phyloP scores from a whole-genome alignment of 2,113 vertebrate genomes.

The Ophiodon elongatus region DNA sequence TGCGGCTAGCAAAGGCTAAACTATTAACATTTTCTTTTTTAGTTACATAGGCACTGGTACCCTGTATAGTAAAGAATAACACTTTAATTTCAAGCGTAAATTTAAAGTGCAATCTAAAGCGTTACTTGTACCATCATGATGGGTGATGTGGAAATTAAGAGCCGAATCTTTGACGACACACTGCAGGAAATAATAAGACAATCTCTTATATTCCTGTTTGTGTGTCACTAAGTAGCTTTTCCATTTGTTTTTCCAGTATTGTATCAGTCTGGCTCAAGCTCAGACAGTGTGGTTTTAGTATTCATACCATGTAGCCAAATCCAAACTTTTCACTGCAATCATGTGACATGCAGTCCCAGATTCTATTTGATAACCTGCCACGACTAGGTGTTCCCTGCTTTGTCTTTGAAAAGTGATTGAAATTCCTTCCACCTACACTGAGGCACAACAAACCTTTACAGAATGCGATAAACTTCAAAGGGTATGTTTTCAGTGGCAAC shows the following conservation, averaged over 20 bases:
- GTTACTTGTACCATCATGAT: background rate
- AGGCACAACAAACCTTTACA: slow-evolving; percentile 47
- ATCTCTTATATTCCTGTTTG: background rate
- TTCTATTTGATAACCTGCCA: slow-evolving; percentile 78
- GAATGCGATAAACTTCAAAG: slow-evolving; percentile 49
- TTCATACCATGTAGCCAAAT: slow-evolving; percentile 60
- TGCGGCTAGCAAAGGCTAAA: background rate
- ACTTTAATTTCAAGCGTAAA: background rate
- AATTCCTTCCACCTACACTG: slow-evolving; percentile 68
- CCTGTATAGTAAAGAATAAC: background rate
- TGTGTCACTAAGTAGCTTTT: slow-evolving; percentile 20
- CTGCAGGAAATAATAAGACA: slow-evolving; percentile 2
- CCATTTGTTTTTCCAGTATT: slow-evolving; percentile 25
- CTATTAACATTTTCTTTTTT: background rate
- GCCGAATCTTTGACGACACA: background rate
- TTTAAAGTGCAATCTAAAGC: background rate
- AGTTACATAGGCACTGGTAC: background rate
- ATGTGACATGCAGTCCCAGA: slow-evolving; percentile 61
- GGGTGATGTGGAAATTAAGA: background rate
- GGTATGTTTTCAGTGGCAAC: slow-evolving; percentile 20
- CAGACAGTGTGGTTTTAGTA: slow-evolving; percentile 48
- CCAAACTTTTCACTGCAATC: slow-evolving; percentile 70
- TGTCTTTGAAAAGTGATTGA: slow-evolving; percentile 79
- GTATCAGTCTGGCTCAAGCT: slow-evolving; percentile 30
- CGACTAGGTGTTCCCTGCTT: slow-evolving; percentile 62